Evolutionary conservation across 2,888 invertebrate genomes (phyloP), one percentile per base, ranked within the genome.

Genomic region (Agrilus biguttatus): DNA sequence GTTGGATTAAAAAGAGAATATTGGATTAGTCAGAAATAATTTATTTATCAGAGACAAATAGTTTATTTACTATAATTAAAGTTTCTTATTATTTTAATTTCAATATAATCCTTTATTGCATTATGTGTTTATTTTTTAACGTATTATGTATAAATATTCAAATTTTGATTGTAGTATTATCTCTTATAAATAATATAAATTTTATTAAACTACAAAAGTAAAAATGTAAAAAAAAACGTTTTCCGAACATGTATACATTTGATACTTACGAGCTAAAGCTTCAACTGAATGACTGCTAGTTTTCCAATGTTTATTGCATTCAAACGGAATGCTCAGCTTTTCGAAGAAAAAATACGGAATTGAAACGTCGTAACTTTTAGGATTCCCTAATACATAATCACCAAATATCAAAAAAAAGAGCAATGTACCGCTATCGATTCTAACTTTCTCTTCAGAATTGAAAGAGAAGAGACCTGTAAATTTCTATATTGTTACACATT

Each of bases 391-490:
- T 4, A 68, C 62, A 48, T 63, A 68, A 48, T 71, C 68, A 48
- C 65, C 65, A 50, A 69, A 74, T 17, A 71, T 52, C 35, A 75
- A 55, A 10, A 74, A 51, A 53, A 67, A 68, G n/a, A 75, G 52
- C 35, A 75, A 54, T 42, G 67, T 67, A 10, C 69, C 61, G 1
- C 64, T 69, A 51, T 74, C 73, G 23, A 63, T 58, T 48, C 67
- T 67, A 43, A 72, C 57, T 45, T 66, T 59, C 47, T 73, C 71
- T 50, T 75, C 73, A 37, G 70, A 68, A 40, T 70, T 69, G 60
- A 70, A 74, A 41, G 74, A 53, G 56, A 74, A 71, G 39, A 74
- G 51, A 36, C 70, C 74, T 73, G 53, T 41, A 65, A 62, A 47
- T 21, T 46, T 44, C 37, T 39, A 12, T 13, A 44, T 37, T 37